Base-by-base conservation (phyloP, 2,113 vertebrate genomes). In the Burhinus oedicnemus region DNA sequence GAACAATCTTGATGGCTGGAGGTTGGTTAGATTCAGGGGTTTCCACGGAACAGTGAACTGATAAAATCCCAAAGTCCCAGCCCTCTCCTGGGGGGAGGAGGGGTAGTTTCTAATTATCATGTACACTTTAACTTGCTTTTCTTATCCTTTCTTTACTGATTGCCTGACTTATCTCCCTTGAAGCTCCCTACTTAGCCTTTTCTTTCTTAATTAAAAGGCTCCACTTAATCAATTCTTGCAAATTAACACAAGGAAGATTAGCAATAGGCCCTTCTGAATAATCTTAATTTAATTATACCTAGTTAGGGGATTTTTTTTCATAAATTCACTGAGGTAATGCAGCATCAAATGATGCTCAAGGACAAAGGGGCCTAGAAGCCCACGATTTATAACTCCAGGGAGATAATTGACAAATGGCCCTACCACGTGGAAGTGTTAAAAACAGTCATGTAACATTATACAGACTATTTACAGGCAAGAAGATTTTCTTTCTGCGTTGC, bases 141-240 rank as follows among this genome's bases (percentile, higher is more conserved):
- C 74, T 91, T 91, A 60, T 74, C 65, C 77, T 95, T 95, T 89
- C 81, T 94, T 94, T 81, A 54, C 89, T 93, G 91, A 40, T 81
- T 95, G 91, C 54, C 70, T 94, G 87, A 74, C 81, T 94, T 94
- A 94, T 85, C 89, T 95, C 89, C 54, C 89, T 95, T 70, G 91
- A 95, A 97, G 81, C 66, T 91, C 60, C 60, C 36, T 64, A 64
- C 44, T 96, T 95, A 95, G 94, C 65, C 79, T 96, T 95, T 96
- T 92, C 76, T 83, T 93, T 81, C 92, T 87, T 95, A 97, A 96
- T 97, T 97, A 96, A 95, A 90, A 96, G 66, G 36, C 83, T 90
- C 52, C 66, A 69, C 49, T 93, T 96, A 97, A 97, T 96, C 76
- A 94, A 82, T 95, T 91, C 76, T 69, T 95, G 54, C 66, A 94